Evolutionary conservation across 2,113 vertebrate genomes (phyloP).

Genomic region (Cynoglossus semilaevis): DNA sequence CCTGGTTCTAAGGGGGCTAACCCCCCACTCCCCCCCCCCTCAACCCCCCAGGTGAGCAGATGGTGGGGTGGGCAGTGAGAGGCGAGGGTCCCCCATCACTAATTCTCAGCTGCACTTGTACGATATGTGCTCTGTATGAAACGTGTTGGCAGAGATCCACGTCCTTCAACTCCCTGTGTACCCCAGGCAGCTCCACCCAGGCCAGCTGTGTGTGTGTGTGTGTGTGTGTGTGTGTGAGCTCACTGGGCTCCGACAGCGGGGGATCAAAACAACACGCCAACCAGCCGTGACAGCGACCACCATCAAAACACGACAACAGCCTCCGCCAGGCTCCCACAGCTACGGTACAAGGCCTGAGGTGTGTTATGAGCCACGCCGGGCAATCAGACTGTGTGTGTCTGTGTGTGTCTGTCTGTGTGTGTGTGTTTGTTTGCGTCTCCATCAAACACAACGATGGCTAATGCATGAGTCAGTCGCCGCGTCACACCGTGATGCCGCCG

Average conservation of each 20-base stretch:
- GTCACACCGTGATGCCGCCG: slow-evolving; percentile 55
- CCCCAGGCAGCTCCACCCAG: slow-evolving; percentile 64
- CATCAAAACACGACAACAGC: slow-evolving; percentile 58
- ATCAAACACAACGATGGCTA: slow-evolving; percentile 51
- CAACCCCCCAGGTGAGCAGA: slow-evolving; percentile 63
- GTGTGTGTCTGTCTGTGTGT: slow-evolving; percentile 5
- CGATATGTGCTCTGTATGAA: slow-evolving; percentile 73
- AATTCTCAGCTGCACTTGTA: slow-evolving; percentile 62
- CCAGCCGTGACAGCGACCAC: slow-evolving; percentile 58
- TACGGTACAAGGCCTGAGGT: slow-evolving; percentile 50
- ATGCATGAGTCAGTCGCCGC: slow-evolving; percentile 60
- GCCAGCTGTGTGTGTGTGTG: slow-evolving; percentile 74
- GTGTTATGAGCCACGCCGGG: slow-evolving; percentile 23
- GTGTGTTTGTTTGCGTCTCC: slow-evolving; percentile 21
- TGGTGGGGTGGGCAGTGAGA: slow-evolving; percentile 61
- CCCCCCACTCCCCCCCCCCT: slow-evolving; percentile 52
- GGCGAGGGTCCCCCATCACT: slow-evolving; percentile 59
- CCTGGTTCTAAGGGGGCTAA: slow-evolving; percentile 48
- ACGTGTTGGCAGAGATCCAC: slow-evolving; percentile 75
- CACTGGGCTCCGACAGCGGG: slow-evolving; percentile 66
- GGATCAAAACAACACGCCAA: slow-evolving; percentile 75
- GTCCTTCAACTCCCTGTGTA: slow-evolving; percentile 73
- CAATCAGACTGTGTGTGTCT: slow-evolving; percentile 1
- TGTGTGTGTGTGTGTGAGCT: slow-evolving; percentile 70
- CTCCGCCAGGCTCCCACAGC: slow-evolving; percentile 43